Evolutionary conservation across 2,888 invertebrate genomes (phyloP).

Genomic region (Tetragonula carbonaria): DNA sequence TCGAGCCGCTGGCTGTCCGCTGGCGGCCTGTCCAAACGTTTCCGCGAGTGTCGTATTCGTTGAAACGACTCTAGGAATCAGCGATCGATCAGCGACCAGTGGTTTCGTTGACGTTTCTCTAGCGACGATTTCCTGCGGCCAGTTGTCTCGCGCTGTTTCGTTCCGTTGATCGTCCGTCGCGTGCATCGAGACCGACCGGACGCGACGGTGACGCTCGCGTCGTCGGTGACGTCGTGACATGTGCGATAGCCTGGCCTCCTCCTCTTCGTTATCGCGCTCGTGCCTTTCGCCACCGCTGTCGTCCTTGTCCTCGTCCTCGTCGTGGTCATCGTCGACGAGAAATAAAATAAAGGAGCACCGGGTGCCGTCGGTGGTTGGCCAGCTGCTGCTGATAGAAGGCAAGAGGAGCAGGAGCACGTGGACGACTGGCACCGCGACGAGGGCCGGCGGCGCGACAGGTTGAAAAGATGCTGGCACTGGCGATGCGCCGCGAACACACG

Average conservation of each 20-base stretch:
- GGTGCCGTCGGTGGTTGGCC: conserved; percentile 52
- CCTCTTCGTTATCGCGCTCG: conserved; percentile 40
- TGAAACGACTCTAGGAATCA: not conserved
- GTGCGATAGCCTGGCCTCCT: conserved; percentile 58
- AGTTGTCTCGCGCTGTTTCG: not conserved
- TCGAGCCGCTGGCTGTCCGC: not conserved
- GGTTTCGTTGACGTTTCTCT: conserved; percentile 3
- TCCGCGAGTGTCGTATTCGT: conserved; percentile 29
- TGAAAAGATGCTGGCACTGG: conserved; percentile 83
- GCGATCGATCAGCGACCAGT: conserved; percentile 24
- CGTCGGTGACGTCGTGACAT: conserved; percentile 67
- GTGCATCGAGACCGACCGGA: not conserved
- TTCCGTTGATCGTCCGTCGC: not conserved
- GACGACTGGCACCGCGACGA: conserved; percentile 70
- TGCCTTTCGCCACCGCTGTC: conserved; percentile 27
- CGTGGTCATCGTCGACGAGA: conserved; percentile 33
- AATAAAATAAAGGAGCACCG: conserved; percentile 35
- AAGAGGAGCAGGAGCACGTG: conserved; percentile 64
- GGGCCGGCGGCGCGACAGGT: conserved; percentile 75
- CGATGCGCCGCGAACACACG: conserved; percentile 83
- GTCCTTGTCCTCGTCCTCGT: conserved; percentile 24
- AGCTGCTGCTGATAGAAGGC: conserved; percentile 24
- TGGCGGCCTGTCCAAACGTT: not conserved
- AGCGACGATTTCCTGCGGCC: not conserved
- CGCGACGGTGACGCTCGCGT: conserved; percentile 29